Evolutionary conservation across 2,888 invertebrate genomes (phyloP).

Genomic region (Lithodes maja): DNA sequence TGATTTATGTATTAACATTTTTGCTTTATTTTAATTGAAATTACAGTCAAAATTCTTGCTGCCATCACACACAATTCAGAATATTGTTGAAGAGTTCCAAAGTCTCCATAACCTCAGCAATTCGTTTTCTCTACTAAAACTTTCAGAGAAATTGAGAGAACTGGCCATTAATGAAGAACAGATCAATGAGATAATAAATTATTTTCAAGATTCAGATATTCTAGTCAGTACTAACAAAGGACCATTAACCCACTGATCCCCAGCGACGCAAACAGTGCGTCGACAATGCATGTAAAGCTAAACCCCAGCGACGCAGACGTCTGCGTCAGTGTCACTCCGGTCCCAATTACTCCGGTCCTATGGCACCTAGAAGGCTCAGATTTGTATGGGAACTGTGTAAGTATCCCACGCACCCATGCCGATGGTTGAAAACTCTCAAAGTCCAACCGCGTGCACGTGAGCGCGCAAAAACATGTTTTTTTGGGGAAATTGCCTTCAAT

Average conservation of each 20-base stretch:
- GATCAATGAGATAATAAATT: neutral
- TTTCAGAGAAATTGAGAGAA: neutral
- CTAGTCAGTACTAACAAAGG: neutral
- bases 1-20: constrained; percentile 1
- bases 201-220: constrained; percentile 19
- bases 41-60: constrained; percentile 15
- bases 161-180: constrained; percentile 13
- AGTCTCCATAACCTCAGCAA: constrained; percentile 18
- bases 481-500: too few relatives aligned
- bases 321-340: too few relatives aligned
- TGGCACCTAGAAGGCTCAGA: too few relatives aligned
- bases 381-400: too few relatives aligned
- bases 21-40: constrained; percentile 27
- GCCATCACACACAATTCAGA: constrained; percentile 11
- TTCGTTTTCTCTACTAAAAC: constrained; percentile 11
- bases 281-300: too few relatives aligned
- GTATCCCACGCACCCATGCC: too few relatives aligned
- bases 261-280: too few relatives aligned
- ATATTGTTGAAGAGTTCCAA: constrained; percentile 33
- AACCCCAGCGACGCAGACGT: too few relatives aligned
- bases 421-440: too few relatives aligned
- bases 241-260: neutral
- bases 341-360: too few relatives aligned
- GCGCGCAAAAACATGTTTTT: too few relatives aligned
- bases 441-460: too few relatives aligned